Conservation (phyloP, 2,113 vertebrate genomes). For the Natator depressus region DNA sequence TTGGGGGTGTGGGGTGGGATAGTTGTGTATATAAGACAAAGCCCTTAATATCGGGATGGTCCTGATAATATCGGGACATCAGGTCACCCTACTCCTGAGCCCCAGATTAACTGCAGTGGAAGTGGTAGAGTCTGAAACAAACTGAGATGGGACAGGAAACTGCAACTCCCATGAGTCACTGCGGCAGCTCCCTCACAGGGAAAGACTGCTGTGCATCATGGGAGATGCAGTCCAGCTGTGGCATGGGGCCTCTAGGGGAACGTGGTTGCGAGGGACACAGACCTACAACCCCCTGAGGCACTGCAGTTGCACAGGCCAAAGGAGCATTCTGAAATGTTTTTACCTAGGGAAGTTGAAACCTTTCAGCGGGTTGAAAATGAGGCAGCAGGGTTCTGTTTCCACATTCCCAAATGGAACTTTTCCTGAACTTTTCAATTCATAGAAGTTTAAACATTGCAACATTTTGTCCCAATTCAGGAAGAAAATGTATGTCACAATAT, state of each 20-base stretch:
- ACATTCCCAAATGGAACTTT: neutral
- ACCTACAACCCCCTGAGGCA: neutral
- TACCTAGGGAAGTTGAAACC: rapidly evolving
- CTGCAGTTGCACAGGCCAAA: neutral
- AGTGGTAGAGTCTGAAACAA: neutral
- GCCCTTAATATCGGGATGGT: neutral
- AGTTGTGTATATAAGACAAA: neutral
- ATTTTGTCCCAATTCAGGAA: neutral
- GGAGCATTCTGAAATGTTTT: neutral
- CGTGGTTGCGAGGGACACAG: neutral
- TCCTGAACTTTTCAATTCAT: neutral
- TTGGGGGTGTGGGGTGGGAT: neutral
- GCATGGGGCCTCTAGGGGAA: rapidly evolving
- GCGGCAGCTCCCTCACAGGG: neutral
- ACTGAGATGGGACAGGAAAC: neutral
- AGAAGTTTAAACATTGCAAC: rapidly evolving
- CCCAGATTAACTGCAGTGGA: neutral
- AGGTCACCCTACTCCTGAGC: neutral
- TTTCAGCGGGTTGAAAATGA: neutral
- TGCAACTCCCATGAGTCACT: neutral
- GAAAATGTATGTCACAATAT: neutral
- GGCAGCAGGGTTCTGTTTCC: neutral
- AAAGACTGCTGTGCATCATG: neutral
- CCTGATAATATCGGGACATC: too few species aligned
- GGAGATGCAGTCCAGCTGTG: neutral